Evolutionary conservation across 2,797 vertebrate species (phyloP).

Genomic region (Crocodylus rhombifer): DNA sequence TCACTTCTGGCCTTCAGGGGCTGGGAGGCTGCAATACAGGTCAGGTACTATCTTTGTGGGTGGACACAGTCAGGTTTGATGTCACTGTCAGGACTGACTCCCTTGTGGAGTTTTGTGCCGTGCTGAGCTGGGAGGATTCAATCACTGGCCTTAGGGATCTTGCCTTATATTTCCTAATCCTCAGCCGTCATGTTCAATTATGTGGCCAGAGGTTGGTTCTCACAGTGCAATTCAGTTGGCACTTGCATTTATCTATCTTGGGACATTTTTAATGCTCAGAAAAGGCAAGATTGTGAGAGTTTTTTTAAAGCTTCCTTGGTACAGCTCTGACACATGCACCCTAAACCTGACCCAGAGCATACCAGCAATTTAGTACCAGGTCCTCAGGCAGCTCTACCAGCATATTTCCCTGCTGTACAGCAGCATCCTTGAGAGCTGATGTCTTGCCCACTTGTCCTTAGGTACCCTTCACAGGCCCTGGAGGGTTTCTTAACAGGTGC

Average conservation of each 20-base stretch:
- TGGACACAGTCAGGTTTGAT: neutral
- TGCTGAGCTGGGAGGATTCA: neutral
- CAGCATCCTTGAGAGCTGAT: neutral
- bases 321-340: neutral
- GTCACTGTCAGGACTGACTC: neutral
- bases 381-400: neutral
- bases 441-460: conserved; percentile 20
- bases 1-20: neutral
- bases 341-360: neutral
- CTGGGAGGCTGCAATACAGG: neutral
- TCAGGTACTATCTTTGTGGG: neutral
- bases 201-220: neutral
- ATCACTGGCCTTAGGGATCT: neutral
- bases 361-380: neutral
- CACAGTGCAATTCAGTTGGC: neutral
- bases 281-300: neutral
- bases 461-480: conserved; percentile 37
- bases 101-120: no score
- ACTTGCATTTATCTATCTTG: neutral
- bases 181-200: neutral
- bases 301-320: neutral
- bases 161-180: neutral
- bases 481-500: conserved; percentile 56
- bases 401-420: neutral
- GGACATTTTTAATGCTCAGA: no score